phyloP scores from a whole-genome alignment of 1,140 invertebrate genomes.

The Drosophila serrata region DNA sequence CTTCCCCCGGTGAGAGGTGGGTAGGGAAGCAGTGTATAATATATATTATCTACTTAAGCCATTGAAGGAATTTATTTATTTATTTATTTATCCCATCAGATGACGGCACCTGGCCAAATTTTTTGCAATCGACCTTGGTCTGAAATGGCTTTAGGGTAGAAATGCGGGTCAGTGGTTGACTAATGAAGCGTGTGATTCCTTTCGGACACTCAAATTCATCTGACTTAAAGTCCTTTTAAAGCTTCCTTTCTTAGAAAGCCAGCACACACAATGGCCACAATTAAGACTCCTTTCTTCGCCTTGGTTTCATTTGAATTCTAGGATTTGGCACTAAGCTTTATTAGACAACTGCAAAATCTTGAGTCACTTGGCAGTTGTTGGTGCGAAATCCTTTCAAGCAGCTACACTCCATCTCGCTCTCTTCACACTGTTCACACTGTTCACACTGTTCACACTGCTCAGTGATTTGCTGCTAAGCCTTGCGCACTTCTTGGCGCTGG shows the following conservation, averaged over 20 bases:
- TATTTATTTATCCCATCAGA: constrained; percentile 12
- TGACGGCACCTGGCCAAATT: constrained; percentile 3
- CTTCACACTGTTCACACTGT: constrained; percentile 70
- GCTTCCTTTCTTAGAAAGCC: not conserved
- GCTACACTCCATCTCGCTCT: constrained; percentile 21
- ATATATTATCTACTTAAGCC: constrained; percentile 14
- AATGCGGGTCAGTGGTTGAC: constrained; percentile 22
- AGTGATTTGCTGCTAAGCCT: constrained; percentile 77
- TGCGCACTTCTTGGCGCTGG: constrained; percentile 65
- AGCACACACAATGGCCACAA: constrained; percentile 33
- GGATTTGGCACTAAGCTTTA: constrained; percentile 51
- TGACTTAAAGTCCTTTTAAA: constrained; percentile 23
- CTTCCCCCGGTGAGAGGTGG: not conserved
- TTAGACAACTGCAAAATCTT: constrained; percentile 59
- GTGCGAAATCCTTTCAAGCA: constrained; percentile 39
- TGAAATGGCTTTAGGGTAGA: not conserved
- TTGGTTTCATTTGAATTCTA: constrained; percentile 45
- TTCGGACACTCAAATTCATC: not conserved
- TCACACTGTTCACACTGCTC: constrained; percentile 71
- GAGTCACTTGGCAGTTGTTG: constrained; percentile 27
- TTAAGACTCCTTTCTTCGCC: constrained; percentile 36
- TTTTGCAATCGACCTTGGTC: not conserved
- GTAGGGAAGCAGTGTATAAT: not conserved
- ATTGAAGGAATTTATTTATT: not conserved
- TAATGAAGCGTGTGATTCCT: constrained; percentile 28